These are phyloP conservation scores for Caenorhabditis plicata DNA, from an alignment of 2,888 invertebrate genomes.

Conservation along the genomic window DNA sequence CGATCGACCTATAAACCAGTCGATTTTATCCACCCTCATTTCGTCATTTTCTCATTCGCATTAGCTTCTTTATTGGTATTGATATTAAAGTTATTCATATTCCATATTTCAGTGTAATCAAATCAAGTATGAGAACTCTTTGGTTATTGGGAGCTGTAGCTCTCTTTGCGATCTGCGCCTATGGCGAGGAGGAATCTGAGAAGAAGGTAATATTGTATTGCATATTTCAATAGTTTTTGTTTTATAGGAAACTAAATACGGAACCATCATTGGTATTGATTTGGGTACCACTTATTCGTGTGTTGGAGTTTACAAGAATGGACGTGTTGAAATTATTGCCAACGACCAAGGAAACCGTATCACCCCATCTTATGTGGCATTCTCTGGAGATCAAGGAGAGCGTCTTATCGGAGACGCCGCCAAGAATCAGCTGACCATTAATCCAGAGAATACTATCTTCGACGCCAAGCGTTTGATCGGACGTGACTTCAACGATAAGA, in stretches of 20 bases:
- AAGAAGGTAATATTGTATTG: conserved; percentile 21
- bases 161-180: conserved; percentile 43
- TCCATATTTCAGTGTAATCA: conserved; percentile 14
- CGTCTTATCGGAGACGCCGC: conserved; percentile 86
- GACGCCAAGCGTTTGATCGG: conserved; percentile 98
- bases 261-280: conserved; percentile 66
- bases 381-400: conserved; percentile 61
- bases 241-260: conserved; percentile 57
- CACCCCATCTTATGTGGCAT: conserved; percentile 65
- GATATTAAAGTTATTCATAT: conserved; percentile 2
- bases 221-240: background rate
- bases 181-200: conserved; percentile 49
- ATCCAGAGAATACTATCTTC: conserved; percentile 97
- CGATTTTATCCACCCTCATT: conserved; percentile 12
- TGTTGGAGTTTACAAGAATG: conserved; percentile 69
- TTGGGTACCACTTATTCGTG: conserved; percentile 67
- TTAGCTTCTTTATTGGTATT: background rate
- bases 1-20: conserved; percentile 16
- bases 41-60: background rate
- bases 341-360: conserved; percentile 66
- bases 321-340: conserved; percentile 66
- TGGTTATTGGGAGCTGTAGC: conserved; percentile 49
- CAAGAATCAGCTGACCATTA: conserved; percentile 96
- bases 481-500: conserved; percentile 85
- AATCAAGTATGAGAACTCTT: conserved; percentile 54